Conservation (phyloP, 2,113 vertebrate species). For the Miniopterus natalensis region DNA sequence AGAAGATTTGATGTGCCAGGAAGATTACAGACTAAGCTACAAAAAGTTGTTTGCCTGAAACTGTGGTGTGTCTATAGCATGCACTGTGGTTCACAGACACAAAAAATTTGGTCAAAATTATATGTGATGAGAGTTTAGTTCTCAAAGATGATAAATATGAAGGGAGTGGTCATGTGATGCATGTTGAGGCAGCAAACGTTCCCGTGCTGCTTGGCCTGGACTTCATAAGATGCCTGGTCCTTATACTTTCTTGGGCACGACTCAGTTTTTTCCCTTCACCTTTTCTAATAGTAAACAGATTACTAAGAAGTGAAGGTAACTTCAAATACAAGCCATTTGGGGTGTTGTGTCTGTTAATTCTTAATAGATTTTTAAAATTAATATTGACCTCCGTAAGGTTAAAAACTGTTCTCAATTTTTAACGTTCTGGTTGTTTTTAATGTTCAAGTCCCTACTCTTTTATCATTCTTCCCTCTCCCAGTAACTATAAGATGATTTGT, state of each 20-base stretch:
- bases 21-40: neutral
- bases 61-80: neutral
- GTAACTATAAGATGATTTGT: neutral
- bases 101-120: neutral
- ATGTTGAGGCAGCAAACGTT: fast-evolving
- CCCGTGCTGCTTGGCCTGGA: neutral
- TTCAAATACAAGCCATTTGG: neutral
- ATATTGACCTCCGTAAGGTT: neutral
- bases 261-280: neutral
- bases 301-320: neutral
- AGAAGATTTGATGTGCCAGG: neutral
- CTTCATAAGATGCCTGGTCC: neutral
- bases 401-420: neutral
- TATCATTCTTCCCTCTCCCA: neutral
- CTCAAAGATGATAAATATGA: neutral
- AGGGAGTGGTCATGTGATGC: fast-evolving
- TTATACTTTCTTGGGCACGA: neutral
- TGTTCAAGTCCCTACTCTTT: neutral
- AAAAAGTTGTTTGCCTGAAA: neutral
- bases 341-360: neutral
- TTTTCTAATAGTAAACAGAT: neutral
- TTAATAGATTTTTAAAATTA: neutral
- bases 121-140: neutral
- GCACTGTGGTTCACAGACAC: neutral
- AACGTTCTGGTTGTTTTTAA: neutral